These are phyloP conservation scores for Cottoperca gobio DNA, from an alignment of 2,797 vertebrate species.

Conservation along the genomic window DNA sequence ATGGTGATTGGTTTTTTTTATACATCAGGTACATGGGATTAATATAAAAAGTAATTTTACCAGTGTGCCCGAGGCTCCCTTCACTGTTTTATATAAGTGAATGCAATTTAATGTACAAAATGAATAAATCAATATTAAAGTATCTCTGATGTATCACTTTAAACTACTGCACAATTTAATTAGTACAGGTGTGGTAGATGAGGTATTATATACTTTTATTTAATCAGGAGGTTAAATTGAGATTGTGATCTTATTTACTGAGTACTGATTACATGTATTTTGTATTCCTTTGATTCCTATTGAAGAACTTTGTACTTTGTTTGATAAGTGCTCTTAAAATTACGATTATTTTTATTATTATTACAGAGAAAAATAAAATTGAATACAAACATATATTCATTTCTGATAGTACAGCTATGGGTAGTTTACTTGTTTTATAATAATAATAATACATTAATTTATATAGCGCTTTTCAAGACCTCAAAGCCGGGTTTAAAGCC, in stretches of 20 bases:
- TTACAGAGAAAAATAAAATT: no score
- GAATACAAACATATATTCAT: no score
- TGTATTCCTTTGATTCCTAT: no score
- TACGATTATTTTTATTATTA: no score
- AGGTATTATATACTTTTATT: not conserved
- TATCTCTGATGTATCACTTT: not conserved
- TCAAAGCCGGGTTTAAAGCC: constrained; percentile 19
- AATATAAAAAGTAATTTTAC: constrained; percentile 38
- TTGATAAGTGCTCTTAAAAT: no score
- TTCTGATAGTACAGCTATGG: constrained; percentile 1
- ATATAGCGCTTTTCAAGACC: no score
- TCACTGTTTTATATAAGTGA: not conserved
- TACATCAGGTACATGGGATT: constrained; percentile 38
- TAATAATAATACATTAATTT: no score
- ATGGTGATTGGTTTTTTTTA: constrained; percentile 26
- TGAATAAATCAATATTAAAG: constrained; percentile 6
- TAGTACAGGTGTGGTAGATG: not conserved
- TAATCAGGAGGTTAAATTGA: no score
- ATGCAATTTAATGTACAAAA: constrained; percentile 22
- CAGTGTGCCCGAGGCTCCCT: not conserved
- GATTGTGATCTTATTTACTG: no score
- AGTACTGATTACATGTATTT: no score
- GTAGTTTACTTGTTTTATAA: constrained; percentile 1
- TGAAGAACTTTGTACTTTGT: no score
- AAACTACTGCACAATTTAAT: not conserved